These are phyloP conservation scores for Colletes collaris DNA, from an alignment of 2,888 invertebrate species.

Conservation along the genomic window DNA sequence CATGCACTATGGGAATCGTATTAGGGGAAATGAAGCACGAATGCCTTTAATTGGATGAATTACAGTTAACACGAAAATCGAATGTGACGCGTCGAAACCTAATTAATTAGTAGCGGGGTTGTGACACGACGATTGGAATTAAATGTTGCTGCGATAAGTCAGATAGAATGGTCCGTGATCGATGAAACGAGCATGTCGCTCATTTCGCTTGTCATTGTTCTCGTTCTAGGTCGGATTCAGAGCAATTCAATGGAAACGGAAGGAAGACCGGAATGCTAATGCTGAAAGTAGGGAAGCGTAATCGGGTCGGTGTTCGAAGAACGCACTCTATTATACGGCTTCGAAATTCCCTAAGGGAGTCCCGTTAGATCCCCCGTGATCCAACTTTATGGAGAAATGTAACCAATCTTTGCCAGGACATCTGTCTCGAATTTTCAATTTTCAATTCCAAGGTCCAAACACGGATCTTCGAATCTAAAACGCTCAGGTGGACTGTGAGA, in stretches of 20 bases:
- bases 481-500: too few species aligned
- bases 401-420: not conserved
- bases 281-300: constrained; percentile 13
- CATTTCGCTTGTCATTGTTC: constrained; percentile 40
- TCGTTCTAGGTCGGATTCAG: constrained; percentile 10
- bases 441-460: not conserved
- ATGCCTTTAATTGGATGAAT: not conserved
- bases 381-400: not conserved
- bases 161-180: constrained; percentile 1
- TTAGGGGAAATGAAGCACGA: not conserved
- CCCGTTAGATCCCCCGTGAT: not conserved
- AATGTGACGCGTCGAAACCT: not conserved
- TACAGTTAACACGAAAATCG: not conserved
- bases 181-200: constrained; percentile 27
- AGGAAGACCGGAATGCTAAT: constrained; percentile 28
- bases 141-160: constrained; percentile 10
- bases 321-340: constrained; percentile 27
- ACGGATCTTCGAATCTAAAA: not conserved
- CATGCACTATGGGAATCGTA: not conserved
- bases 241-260: constrained; percentile 30
- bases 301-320: constrained; percentile 9
- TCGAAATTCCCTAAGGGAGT: constrained; percentile 6
- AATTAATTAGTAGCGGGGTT: constrained; percentile 4
- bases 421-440: not conserved
- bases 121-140: not conserved